Percentiles rank a stretch among this genome's conserved stretches.
Conservation (phyloP, 2,113 vertebrate species). For the Microtus montanus region DNA sequence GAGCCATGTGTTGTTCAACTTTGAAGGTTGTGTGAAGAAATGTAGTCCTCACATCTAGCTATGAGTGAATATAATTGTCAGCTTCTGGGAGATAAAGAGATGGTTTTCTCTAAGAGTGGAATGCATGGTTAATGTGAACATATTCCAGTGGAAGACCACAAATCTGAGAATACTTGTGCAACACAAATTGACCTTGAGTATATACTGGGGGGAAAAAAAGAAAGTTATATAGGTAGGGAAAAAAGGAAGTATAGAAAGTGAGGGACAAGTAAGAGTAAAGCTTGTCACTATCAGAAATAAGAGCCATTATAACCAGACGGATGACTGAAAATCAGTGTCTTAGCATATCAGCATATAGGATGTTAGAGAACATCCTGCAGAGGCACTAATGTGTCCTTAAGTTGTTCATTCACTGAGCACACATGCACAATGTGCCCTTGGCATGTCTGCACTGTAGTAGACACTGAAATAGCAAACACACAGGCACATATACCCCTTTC, state of each 20-base stretch:
- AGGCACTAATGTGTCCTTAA: not conserved
- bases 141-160: not conserved
- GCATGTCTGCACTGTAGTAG: not conserved
- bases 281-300: not conserved
- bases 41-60: not conserved
- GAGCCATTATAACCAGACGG: not conserved
- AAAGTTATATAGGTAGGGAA: not conserved
- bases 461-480: not conserved
- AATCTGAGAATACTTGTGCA: not conserved
- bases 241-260: not conserved
- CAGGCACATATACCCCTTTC: not conserved
- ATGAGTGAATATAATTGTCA: not conserved
- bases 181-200: not conserved
- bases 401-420: not conserved
- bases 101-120: not conserved
- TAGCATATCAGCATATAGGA: not conserved
- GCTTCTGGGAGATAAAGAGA: not conserved
- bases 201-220: not conserved
- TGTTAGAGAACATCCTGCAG: not conserved
- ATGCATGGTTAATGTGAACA: not conserved
- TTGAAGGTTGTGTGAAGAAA: not conserved
- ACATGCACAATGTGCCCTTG: not conserved
- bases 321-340: not conserved
- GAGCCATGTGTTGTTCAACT: not conserved
- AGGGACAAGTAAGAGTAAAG: too few relatives aligned